These are phyloP conservation scores for cattle (Bos taurus) DNA, from an alignment of 2,113 vertebrate species.

Conservation along the genomic window ARS-UCD2.0 NC_037352.1:32057001-32057500, in stretches of 20 bases:
- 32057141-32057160: neutral
- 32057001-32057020: accelerated
- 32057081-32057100: neutral
- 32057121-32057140: neutral
- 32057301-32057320: too few relatives aligned
- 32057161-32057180: neutral
- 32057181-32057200: neutral
- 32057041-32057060: neutral
- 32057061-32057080: neutral
- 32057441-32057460: too few relatives aligned
- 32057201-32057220: neutral
- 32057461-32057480: too few relatives aligned
- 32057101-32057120: neutral
- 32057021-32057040: neutral
- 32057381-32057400: too few relatives aligned
- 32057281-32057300: too few relatives aligned
- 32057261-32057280: neutral
- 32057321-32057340: too few relatives aligned
- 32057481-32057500: too few relatives aligned
- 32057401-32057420: too few relatives aligned
- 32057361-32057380: too few relatives aligned
- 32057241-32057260: neutral
- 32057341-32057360: too few relatives aligned
- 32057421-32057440: too few relatives aligned
- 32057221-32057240: neutral